Evolutionary conservation across 2,113 vertebrate genomes (phyloP), one percentile per base, ranked within the genome.

Genomic region (Chlorodrepanis virens): DNA sequence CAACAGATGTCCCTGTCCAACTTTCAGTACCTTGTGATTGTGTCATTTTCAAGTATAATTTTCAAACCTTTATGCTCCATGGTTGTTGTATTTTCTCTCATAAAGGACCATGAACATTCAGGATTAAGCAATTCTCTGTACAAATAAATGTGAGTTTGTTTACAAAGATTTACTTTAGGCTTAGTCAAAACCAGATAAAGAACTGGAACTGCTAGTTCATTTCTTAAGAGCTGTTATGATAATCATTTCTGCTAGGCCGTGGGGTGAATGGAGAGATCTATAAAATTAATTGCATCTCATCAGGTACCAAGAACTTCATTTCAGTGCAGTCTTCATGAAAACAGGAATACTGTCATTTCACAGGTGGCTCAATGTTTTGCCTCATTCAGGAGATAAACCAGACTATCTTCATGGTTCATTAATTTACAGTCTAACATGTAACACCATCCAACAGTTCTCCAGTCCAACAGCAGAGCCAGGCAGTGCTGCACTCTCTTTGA

Each of bases 1-100:
- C 0, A 0, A 47, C 13, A 19, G 4, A 22, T 63, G 21, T 31
- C 18, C 21, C 68, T 40, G 15, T 45, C 33, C 53, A 64, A 11
- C 21, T 67, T 53, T 53, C 40, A 60, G 24, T 61, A 12, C 17
- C 14, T 47, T 64, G 11, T 79, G 13, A 2, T 33, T 87, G 22
- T 64, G 57, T 53, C 0, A 44, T 91, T 91, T 78, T 89, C 39
- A 42, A 24, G 6, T 42, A 60, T 42, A 0, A 12, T 76, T 91
- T 83, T 42, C 22, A 35, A 69, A 52, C 6, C 4, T 71, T 56
- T 82, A 10, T 68, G 21, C 56, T 70, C 39, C 28, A 33, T 19
- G 25, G 78, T 16, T 54, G 5, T n/a, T 5, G 1, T 45, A n/a
- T 59, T 82, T 92, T 59, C 23, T 68, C 14, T 71, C 11, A 4